Evolutionary conservation across 2,888 invertebrate species (phyloP).

Genomic region (Timema podura): DNA sequence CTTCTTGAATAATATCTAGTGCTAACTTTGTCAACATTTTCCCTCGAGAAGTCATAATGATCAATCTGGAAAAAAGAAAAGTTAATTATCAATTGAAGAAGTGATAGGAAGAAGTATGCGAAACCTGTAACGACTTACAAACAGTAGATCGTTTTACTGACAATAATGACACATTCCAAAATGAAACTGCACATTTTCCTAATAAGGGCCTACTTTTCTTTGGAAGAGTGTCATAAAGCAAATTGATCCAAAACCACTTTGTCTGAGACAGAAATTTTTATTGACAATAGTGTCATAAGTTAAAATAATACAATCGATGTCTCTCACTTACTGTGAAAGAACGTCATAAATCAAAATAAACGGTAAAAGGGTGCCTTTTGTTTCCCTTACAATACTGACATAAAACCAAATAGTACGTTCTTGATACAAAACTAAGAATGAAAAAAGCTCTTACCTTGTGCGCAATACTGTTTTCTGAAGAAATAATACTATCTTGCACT

Average conservation of each 20-base stretch:
- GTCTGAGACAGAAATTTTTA: not conserved
- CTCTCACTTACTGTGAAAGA: not conserved
- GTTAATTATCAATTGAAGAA: constrained; percentile 1
- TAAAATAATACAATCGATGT: constrained; percentile 3
- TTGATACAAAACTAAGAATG: constrained; percentile 8
- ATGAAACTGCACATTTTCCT: not conserved
- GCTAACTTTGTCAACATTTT: constrained; percentile 5
- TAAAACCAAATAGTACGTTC: not conserved
- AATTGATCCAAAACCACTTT: not conserved
- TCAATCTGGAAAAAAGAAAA: constrained; percentile 9
- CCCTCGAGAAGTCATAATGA: constrained; percentile 7
- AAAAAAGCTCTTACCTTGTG: not conserved
- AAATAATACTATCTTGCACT: not conserved
- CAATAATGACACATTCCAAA: not conserved
- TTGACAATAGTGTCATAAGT: constrained; percentile 9
- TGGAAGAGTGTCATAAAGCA: not conserved
- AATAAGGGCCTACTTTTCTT: not conserved
- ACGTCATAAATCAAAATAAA: not conserved
- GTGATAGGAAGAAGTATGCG: not conserved
- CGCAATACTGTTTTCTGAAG: not conserved
- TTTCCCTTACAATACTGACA: not conserved
- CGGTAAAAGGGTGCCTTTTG: not conserved
- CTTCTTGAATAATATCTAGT: not conserved
- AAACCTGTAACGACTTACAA: not conserved
- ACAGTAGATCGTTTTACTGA: not conserved